Evolutionary conservation across 2,113 vertebrate genomes (phyloP).

Genomic region (Hippocampus zosterae): DNA sequence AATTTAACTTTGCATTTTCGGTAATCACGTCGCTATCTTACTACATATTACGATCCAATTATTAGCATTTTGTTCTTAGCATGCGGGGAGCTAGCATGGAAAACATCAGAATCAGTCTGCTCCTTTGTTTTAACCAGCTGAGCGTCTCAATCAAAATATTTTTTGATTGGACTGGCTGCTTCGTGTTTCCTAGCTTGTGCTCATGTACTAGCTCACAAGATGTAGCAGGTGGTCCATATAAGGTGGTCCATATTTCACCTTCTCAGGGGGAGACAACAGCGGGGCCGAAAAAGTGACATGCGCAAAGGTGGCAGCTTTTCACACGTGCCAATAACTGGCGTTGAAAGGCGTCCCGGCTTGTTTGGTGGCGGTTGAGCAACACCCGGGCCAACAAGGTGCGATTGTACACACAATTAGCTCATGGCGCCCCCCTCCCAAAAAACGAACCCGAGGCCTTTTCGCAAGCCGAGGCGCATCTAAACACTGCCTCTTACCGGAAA

Average conservation of each 20-base stretch:
- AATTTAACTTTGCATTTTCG: no score
- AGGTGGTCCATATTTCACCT: conserved; percentile 87
- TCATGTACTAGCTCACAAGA: conserved; percentile 67
- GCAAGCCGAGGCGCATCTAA: conserved; percentile 65
- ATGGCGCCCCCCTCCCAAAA: conserved; percentile 21
- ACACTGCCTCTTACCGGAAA: conserved; percentile 49
- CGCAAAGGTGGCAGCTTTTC: conserved; percentile 93
- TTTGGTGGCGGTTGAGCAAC: conserved; percentile 57
- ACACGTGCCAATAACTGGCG: conserved; percentile 93
- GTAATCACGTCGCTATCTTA: no score
- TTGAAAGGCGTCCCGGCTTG: conserved; percentile 85
- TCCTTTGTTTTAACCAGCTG: background rate
- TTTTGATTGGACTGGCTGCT: background rate
- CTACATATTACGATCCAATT: background rate
- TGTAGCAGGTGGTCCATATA: conserved; percentile 82
- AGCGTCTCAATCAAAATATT: background rate
- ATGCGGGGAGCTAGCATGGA: background rate
- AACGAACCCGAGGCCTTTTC: conserved; percentile 48
- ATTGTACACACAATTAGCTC: conserved; percentile 72
- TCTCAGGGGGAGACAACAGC: conserved; percentile 68
- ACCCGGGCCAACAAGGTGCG: conserved; percentile 59
- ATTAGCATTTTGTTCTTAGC: background rate
- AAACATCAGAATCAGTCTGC: background rate
- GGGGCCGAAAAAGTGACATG: conserved; percentile 76
- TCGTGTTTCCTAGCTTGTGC: conserved; percentile 52